Percentiles rank a stretch among this genome's conserved stretches.
These are phyloP conservation scores for Pseudorasbora parva DNA, from an alignment of 2,113 vertebrate species.

Conservation along the genomic window DNA sequence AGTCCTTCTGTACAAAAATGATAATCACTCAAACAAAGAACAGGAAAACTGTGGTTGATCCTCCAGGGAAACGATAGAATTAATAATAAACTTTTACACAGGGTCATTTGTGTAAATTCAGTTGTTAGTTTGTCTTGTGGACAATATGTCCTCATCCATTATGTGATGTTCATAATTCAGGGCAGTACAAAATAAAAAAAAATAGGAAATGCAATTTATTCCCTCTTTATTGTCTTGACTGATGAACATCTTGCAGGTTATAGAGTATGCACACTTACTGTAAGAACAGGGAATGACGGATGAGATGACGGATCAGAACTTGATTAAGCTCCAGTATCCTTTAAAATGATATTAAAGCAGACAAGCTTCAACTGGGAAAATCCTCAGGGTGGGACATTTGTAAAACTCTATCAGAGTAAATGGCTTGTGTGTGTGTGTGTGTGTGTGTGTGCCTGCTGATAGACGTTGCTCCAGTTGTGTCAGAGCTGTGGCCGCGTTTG, in stretches of 20 bases:
- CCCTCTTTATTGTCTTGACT: neutral
- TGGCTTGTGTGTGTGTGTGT: conserved; percentile 44
- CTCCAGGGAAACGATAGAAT: neutral
- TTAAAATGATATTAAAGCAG: conserved; percentile 45
- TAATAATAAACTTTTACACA: neutral
- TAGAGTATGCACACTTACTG: neutral
- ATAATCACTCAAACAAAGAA: too few species aligned
- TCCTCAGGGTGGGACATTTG: conserved; percentile 32
- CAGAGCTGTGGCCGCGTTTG: conserved; percentile 81
- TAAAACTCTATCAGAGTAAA: neutral
- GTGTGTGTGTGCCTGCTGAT: conserved; percentile 75
- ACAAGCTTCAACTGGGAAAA: conserved; percentile 3
- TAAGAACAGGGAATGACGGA: neutral
- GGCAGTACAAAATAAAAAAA: neutral
- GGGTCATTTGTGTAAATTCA: neutral
- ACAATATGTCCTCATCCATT: neutral
- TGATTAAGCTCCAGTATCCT: conserved; percentile 56
- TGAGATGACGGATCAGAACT: neutral
- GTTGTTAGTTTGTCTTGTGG: neutral
- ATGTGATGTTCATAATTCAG: neutral
- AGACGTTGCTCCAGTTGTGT: conserved; percentile 79
- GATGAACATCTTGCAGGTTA: neutral
- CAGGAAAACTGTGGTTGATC: neutral
- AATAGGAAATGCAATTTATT: neutral
- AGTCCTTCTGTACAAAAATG: neutral